Conservation (phyloP, 2,113 vertebrate species). For the Ochotona curzoniae region DNA sequence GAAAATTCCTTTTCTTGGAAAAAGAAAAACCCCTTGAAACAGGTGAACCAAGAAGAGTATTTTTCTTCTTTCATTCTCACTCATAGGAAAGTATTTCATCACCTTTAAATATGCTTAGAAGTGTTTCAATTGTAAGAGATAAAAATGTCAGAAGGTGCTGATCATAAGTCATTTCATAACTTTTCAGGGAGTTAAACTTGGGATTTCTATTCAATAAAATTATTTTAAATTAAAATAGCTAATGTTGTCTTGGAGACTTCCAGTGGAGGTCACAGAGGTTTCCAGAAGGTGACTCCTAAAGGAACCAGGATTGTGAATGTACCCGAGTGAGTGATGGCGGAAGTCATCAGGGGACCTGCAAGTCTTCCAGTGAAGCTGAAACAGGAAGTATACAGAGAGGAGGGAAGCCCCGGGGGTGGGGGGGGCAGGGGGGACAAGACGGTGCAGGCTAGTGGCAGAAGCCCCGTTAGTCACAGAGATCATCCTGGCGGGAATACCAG, state of each 20-base stretch:
- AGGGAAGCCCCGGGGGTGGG: background rate
- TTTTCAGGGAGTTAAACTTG: slow-evolving; percentile 4
- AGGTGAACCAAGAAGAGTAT: background rate
- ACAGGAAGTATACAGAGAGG: background rate
- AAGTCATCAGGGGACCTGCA: background rate
- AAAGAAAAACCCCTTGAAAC: background rate
- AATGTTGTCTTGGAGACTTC: background rate
- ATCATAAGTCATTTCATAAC: background rate
- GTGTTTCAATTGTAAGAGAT: background rate
- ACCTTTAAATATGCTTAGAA: background rate
- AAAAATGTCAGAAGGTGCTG: background rate
- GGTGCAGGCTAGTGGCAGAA: background rate
- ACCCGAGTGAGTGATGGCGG: background rate
- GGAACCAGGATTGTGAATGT: background rate
- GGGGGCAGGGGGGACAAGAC: background rate
- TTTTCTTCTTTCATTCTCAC: slow-evolving; percentile 30
- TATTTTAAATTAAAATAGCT: slow-evolving; percentile 9
- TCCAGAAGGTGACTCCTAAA: background rate
- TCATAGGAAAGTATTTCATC: slow-evolving; percentile 5
- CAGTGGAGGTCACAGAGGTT: background rate
- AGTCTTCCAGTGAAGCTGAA: background rate
- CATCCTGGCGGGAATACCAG: background rate
- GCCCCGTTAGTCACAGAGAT: background rate
- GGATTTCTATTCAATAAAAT: slow-evolving; percentile 42
- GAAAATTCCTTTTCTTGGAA: background rate